Conservation (phyloP, 2,797 vertebrate genomes). For the Etheostoma perlongum region DNA sequence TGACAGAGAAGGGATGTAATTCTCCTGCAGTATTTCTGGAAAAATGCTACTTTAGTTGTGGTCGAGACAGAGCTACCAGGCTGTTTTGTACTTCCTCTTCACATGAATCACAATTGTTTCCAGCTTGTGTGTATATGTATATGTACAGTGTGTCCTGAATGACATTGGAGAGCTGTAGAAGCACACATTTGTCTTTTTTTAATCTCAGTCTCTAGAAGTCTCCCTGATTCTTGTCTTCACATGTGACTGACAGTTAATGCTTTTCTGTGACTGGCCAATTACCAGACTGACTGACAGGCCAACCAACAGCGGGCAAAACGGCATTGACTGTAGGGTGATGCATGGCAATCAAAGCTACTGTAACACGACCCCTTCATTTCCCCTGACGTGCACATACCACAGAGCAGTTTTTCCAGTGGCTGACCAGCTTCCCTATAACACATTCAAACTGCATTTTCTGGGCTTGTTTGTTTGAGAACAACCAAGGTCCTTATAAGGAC, state of each 20-base stretch:
- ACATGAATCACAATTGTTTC: slow-evolving; percentile 38
- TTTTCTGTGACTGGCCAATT: slow-evolving; percentile 37
- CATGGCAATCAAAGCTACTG: slow-evolving; percentile 61
- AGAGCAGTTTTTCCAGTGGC: neutral
- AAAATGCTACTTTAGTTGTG: slow-evolving; percentile 47
- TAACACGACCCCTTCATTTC: slow-evolving; percentile 42
- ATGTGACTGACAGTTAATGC: slow-evolving; percentile 34
- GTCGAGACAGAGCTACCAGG: slow-evolving; percentile 25
- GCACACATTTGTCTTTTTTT: neutral
- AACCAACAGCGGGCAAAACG: slow-evolving; percentile 28
- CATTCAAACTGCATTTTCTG: neutral
- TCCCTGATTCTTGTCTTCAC: neutral
- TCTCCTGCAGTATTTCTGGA: slow-evolving; percentile 63
- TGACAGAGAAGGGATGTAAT: slow-evolving; percentile 47
- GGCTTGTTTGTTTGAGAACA: slow-evolving; percentile 14
- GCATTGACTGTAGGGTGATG: slow-evolving; percentile 35
- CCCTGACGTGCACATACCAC: slow-evolving; percentile 6
- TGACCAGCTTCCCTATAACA: slow-evolving; percentile 11
- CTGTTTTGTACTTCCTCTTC: slow-evolving; percentile 51
- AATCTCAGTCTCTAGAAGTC: slow-evolving; percentile 10
- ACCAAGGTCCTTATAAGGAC: too few relatives aligned
- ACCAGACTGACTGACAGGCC: slow-evolving; percentile 48
- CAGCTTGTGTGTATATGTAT: slow-evolving; percentile 5
- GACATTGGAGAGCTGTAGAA: slow-evolving; percentile 14
- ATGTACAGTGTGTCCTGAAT: neutral